Evolutionary conservation across 1,140 invertebrate genomes (phyloP).

Genomic region (Dendrolimus punctatus): DNA sequence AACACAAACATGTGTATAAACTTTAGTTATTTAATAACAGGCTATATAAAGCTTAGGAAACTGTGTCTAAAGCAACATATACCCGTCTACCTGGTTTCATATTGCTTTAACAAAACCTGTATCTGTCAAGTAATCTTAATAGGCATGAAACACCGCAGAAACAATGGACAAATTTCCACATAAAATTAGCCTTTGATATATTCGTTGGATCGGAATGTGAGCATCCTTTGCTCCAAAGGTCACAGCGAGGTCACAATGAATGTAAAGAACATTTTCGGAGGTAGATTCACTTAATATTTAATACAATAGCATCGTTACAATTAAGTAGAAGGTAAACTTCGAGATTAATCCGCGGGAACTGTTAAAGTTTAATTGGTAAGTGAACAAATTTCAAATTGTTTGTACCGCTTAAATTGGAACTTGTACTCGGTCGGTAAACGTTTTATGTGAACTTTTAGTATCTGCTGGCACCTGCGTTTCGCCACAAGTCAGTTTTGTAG

Average conservation of each 20-base stretch:
- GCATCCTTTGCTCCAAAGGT: slow-evolving; percentile 50
- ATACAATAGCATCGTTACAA: slow-evolving; percentile 36
- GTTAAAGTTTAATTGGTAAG: not conserved
- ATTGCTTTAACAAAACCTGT: too few species aligned
- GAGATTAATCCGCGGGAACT: slow-evolving; percentile 13
- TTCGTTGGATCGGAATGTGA: slow-evolving; percentile 42
- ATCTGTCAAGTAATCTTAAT: not conserved
- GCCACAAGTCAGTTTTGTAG: too few species aligned
- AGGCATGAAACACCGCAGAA: slow-evolving; percentile 4
- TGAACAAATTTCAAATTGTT: too few species aligned
- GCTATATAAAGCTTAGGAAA: too few species aligned
- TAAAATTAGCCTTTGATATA: slow-evolving; percentile 30
- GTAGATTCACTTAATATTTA: slow-evolving; percentile 14
- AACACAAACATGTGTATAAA: too few species aligned
- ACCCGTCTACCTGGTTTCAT: too few species aligned
- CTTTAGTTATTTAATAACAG: too few species aligned
- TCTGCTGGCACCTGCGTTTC: too few species aligned
- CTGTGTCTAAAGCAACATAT: too few species aligned
- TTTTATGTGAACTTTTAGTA: too few species aligned
- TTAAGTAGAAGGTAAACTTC: slow-evolving; percentile 34
- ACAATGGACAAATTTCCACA: slow-evolving; percentile 23
- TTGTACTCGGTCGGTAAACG: too few species aligned
- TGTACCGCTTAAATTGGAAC: too few species aligned
- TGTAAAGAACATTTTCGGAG: slow-evolving; percentile 12
- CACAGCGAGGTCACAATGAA: slow-evolving; percentile 31